Evolutionary conservation across 2,113 vertebrate genomes (phyloP).

Genomic region (Pygoscelis antarcticus): DNA sequence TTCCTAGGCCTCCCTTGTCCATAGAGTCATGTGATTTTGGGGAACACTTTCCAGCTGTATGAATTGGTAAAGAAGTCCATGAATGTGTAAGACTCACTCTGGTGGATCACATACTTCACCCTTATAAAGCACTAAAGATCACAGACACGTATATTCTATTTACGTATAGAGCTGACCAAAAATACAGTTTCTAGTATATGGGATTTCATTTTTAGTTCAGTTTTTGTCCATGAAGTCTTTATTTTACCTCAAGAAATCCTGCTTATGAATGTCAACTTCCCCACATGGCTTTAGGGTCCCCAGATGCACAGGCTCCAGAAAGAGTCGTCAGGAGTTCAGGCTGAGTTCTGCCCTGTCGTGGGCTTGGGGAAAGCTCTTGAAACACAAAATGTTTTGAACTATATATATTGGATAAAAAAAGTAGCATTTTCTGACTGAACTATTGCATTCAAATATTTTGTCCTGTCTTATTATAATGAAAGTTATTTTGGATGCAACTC

Average conservation of each 20-base stretch:
- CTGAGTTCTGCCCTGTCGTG: not conserved
- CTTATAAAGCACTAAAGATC: not conserved
- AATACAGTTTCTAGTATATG: not conserved
- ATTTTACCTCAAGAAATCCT: not conserved
- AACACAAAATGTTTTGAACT: accelerated
- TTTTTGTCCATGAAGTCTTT: not conserved
- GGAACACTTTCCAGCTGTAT: not conserved
- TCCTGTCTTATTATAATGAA: not conserved
- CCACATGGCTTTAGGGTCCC: not conserved
- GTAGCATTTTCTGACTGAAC: not conserved
- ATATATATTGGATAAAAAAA: not conserved
- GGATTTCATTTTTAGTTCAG: not conserved
- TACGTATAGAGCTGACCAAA: not conserved
- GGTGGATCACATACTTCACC: not conserved
- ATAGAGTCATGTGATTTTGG: not conserved
- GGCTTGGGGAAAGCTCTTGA: not conserved
- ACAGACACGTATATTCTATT: not conserved
- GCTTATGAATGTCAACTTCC: not conserved
- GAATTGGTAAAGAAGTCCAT: not conserved
- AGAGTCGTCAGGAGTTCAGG: not conserved
- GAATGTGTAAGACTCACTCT: not conserved
- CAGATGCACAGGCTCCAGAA: not conserved
- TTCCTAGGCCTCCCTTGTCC: not conserved
- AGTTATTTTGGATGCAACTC: not conserved
- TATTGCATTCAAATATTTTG: not conserved